phyloP scores from a whole-genome alignment of 2,113 vertebrate species.

The Megaceryle torquata region DNA sequence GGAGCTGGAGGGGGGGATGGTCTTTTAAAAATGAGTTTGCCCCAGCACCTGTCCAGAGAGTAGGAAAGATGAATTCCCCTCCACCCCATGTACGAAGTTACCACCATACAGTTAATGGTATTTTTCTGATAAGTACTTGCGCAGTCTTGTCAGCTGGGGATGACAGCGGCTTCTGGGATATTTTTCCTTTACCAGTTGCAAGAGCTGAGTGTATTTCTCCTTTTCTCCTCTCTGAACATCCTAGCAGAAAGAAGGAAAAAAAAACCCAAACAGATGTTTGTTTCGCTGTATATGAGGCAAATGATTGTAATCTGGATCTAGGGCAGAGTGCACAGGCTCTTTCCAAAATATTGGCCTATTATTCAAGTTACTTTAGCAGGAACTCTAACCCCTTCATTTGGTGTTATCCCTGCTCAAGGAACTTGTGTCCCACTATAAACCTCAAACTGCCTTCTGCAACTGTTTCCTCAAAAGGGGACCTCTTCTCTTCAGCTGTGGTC shows the following conservation, averaged over 20 bases:
- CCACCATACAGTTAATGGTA: not conserved
- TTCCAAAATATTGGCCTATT: not conserved
- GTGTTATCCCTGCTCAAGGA: not conserved
- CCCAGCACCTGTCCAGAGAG: not conserved
- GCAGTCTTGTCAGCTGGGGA: not conserved
- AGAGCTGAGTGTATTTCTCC: slow-evolving; percentile 60
- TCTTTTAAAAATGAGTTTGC: not conserved
- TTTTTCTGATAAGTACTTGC: slow-evolving; percentile 36
- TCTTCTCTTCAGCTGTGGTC: not conserved
- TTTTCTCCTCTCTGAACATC: slow-evolving; percentile 66
- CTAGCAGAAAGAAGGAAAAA: not conserved
- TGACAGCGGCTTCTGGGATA: not conserved
- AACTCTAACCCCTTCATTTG: not conserved
- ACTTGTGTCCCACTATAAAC: not conserved
- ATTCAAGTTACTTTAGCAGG: not conserved
- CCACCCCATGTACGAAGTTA: not conserved
- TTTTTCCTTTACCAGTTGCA: slow-evolving; percentile 62
- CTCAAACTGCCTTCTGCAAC: not conserved
- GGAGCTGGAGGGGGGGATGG: rapidly evolving
- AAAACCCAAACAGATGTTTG: not conserved
- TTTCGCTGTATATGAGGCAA: not conserved
- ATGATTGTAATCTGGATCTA: not conserved
- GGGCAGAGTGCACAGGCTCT: not conserved
- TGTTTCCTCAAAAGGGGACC: not conserved
- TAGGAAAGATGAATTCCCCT: not conserved